A percentile compares a stretch with the other conserved stretches of the same genome.
Evolutionary conservation across 1,140 invertebrate genomes (phyloP).

Genomic region (Polyergus mexicanus): DNA sequence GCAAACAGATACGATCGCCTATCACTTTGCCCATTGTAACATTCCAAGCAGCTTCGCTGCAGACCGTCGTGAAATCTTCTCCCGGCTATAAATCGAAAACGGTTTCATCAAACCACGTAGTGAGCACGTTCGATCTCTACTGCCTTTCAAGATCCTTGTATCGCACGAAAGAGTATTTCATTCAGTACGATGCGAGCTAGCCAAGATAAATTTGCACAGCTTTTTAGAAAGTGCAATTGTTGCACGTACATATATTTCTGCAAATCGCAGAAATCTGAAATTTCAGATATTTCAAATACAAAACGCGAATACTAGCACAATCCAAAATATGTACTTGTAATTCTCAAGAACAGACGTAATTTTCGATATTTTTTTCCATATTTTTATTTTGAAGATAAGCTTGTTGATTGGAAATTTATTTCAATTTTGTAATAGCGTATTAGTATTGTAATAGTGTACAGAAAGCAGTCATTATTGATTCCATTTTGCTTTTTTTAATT

Average conservation of each 20-base stretch:
- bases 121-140: slow-evolving; percentile 61
- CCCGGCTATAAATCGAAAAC: slow-evolving; percentile 60
- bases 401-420: neutral
- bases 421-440: neutral
- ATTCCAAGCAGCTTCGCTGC: slow-evolving; percentile 56
- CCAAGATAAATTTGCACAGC: slow-evolving; percentile 57
- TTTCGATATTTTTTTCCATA: neutral
- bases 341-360: neutral
- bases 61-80: slow-evolving; percentile 30
- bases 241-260: slow-evolving; percentile 16
- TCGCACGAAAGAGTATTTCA: slow-evolving; percentile 47
- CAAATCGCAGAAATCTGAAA: slow-evolving; percentile 25
- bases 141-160: slow-evolving; percentile 14
- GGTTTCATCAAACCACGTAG: slow-evolving; percentile 60
- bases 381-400: neutral
- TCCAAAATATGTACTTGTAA: neutral
- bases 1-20: slow-evolving; percentile 35
- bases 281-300: slow-evolving; percentile 17
- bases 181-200: slow-evolving; percentile 44
- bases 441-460: neutral
- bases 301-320: neutral
- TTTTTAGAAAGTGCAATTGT: slow-evolving; percentile 47
- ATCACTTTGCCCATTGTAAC: slow-evolving; percentile 49
- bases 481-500: neutral
- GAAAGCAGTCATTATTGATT: neutral